Base-by-base conservation (phyloP, 2,113 vertebrate genomes). In the Tylochromis polylepis region DNA sequence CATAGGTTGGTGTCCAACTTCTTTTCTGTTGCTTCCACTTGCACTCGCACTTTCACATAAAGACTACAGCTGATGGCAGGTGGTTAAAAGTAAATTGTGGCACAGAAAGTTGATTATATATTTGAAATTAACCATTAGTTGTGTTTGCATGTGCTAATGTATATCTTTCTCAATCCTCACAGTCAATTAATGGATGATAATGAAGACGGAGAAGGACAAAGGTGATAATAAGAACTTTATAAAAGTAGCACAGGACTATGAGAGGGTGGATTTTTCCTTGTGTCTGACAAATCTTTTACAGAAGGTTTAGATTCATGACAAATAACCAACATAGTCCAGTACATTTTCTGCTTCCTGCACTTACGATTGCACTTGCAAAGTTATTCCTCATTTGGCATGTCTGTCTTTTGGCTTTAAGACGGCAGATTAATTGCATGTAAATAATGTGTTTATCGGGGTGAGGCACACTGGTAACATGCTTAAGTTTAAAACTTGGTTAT, bases 171-270 rank as follows among this genome's bases (percentile, higher is more conserved):
- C 75, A 12, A 7, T 93, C 92, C 75, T 94, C 94, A 84, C 89
- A 99, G 98, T 91, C 96, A 97, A 57, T 98, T 97, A 93, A 85
- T 95, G 90, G 97, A 72, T 72, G 41, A 72, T 27, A 72, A 72
- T 72, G 67, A 70, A 46, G 67, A 72, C 41, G 41, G 41, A 72
- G 67, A 72, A 72, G 41, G 65, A 24, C 38, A 70, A 43, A 70
- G 65, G 65, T 70, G 65, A 70, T 70, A 11, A 11, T 70, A 24
- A 16, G 38, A 70, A 70, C 65, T 70, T 16, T 70, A 70, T 43
- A 70, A 46, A 43, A 70, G 22, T 70, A 70, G 38, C 65, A 70
- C 38, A 43, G 38, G 34, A 41, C 34, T 41, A 22, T 67, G 6
- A 4, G 62, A 38, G 62, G 11, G 38, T 70, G 65, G 38, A 70